phyloP scores from a whole-genome alignment of 2,888 invertebrate genomes.

The Euplexia lucipara region DNA sequence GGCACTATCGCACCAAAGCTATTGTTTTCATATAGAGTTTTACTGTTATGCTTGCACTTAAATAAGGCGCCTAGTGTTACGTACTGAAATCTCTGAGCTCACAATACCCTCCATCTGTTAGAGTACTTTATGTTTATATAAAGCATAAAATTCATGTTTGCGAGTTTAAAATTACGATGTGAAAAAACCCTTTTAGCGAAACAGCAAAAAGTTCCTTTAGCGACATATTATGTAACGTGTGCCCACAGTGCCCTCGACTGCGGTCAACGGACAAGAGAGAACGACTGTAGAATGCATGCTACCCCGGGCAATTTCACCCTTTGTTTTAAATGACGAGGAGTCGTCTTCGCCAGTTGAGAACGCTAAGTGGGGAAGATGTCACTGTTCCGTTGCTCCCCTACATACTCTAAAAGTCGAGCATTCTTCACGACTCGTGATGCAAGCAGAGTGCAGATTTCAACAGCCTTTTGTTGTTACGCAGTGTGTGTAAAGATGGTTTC shows the following conservation, averaged over 20 bases:
- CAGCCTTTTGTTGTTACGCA: constrained; percentile 82
- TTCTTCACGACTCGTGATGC: constrained; percentile 78
- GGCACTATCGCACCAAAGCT: constrained; percentile 23
- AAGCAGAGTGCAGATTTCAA: constrained; percentile 82
- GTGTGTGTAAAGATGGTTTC: constrained; percentile 59
- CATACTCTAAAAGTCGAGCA: constrained; percentile 81
- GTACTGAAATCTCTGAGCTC: constrained; percentile 30
- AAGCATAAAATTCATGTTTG: constrained; percentile 45
- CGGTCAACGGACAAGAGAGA: constrained; percentile 83
- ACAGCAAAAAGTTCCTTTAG: constrained; percentile 64
- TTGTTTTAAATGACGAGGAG: constrained; percentile 87
- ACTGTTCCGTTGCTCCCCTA: constrained; percentile 80
- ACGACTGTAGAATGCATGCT: constrained; percentile 74
- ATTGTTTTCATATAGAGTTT: constrained; percentile 56
- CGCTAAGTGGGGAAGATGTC: constrained; percentile 84
- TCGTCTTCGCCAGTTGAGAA: constrained; percentile 78
- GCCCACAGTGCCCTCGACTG: constrained; percentile 73
- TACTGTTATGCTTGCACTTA: constrained; percentile 38
- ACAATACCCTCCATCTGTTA: constrained; percentile 38
- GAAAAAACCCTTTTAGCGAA: constrained; percentile 51
- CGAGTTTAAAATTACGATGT: constrained; percentile 54
- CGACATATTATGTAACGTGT: constrained; percentile 67
- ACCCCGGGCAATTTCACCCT: constrained; percentile 84
- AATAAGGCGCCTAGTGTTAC: constrained; percentile 44
- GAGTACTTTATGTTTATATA: constrained; percentile 42